A percentile compares a stretch with the other conserved stretches of the same genome.
phyloP scores from a whole-genome alignment of 1,140 invertebrate genomes.

The Nylanderia fulva region DNA sequence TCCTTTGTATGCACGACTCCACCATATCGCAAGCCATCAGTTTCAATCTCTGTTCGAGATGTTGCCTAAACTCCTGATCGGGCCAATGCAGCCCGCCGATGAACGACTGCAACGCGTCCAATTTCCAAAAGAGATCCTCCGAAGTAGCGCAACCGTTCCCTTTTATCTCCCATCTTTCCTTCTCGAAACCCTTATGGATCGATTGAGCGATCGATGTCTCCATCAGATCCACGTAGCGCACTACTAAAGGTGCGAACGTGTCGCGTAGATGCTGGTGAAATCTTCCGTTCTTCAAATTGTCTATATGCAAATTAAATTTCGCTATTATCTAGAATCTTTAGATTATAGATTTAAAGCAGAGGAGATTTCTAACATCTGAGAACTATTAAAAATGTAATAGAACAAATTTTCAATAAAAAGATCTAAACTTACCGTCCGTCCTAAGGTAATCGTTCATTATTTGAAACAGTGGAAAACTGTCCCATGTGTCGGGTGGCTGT shows the following conservation, averaged over 20 bases:
- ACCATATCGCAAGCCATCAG: conserved; percentile 99
- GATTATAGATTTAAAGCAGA: neutral
- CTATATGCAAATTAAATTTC: conserved; percentile 86
- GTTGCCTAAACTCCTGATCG: conserved; percentile 98
- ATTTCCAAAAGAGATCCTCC: conserved; percentile 99
- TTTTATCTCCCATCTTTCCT: conserved; percentile 99
- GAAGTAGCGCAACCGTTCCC: conserved; percentile 99
- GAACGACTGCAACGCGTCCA: conserved; percentile 99
- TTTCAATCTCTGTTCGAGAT: conserved; percentile 98
- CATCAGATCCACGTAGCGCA: conserved; percentile 99
- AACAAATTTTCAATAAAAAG: neutral
- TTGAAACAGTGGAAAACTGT: conserved; percentile 99
- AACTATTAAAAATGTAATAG: neutral
- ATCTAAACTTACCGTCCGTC: conserved; percentile 93
- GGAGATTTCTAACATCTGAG: neutral
- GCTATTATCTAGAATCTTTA: neutral
- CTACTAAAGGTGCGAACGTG: conserved; percentile 98
- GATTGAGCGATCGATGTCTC: conserved; percentile 99
- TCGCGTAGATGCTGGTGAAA: conserved; percentile 99
- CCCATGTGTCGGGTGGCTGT: conserved; percentile 99
- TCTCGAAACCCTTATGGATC: conserved; percentile 99
- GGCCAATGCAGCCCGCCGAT: conserved; percentile 99
- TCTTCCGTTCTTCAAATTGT: conserved; percentile 97
- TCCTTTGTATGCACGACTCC: conserved; percentile 98
- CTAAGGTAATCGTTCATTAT: conserved; percentile 99